Base-by-base conservation (phyloP, 1,140 invertebrate species). In the Pogonognathellus flavescens region DNA sequence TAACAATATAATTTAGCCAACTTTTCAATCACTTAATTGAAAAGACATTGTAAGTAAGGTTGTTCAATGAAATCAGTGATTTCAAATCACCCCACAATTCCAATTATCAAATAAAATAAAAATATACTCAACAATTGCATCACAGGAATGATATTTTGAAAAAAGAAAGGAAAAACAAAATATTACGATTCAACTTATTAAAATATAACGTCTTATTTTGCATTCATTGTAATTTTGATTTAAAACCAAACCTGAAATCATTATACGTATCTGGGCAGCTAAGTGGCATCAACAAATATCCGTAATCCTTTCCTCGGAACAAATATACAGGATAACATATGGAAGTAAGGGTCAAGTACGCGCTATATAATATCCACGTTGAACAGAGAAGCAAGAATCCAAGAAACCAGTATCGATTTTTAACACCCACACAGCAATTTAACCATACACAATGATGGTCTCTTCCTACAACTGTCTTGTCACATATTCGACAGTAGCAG, bases 371-470 rank as follows among this genome's bases (percentile, higher is more conserved):
- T 7, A 83, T 85, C 85, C 85, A 88, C 16, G 49, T 41, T 13
- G 57, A 59, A 25, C 82, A 83, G 22, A 83, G 18, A 4, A 59
- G 16, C 11, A 86, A 13, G 16, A 83, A 60, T n/a, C 31, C 62
- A 0, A 88, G 10, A 31, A 88, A 88, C 85, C 85, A 86, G 7
- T 41, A 49, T 18, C 85, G 52, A 76, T 88, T 88, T 16, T 53
- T 52, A 16, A 41, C 55, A 41, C 87, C 87, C 18, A 88, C 70
- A 52, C 87, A 88, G 25, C 85, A 86, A 76, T 88, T 84, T 0
- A 88, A 80, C 92, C 92, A 93, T 10, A 92, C 88, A 88, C 91
- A 92, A 89, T 93, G 92, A 89, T 91, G 90, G 88, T 92, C 91
- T 84, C 91, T 89, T 82, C 90, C 90, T 13, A 90, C 88, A 49